phyloP scores from a whole-genome alignment of 1,140 invertebrate species.

The Diabrotica undecimpunctata region DNA sequence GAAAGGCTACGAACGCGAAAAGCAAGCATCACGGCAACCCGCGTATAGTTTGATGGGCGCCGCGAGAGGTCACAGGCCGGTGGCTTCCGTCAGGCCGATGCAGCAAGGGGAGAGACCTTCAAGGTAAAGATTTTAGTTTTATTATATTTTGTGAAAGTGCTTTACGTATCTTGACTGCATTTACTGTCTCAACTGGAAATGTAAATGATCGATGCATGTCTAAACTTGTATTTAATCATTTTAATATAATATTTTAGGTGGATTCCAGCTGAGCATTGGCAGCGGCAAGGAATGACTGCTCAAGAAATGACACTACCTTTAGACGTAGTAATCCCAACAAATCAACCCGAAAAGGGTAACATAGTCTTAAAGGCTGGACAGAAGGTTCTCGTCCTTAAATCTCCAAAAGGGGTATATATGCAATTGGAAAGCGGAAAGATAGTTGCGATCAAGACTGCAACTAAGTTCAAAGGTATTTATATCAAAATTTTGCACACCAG shows the following conservation, averaged over 20 bases:
- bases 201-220: neutral
- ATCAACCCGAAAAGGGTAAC: slow-evolving; percentile 78
- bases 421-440: slow-evolving; percentile 93
- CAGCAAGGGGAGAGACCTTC: slow-evolving; percentile 25
- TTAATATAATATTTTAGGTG: slow-evolving; percentile 46
- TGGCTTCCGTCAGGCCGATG: slow-evolving; percentile 51
- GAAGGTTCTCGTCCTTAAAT: slow-evolving; percentile 89
- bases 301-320: slow-evolving; percentile 89
- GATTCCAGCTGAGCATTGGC: slow-evolving; percentile 86
- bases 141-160: too few species aligned
- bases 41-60: slow-evolving; percentile 56
- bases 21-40: slow-evolving; percentile 73
- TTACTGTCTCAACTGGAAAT: too few species aligned
- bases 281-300: slow-evolving; percentile 87
- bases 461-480: slow-evolving; percentile 57
- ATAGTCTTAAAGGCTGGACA: slow-evolving; percentile 89
- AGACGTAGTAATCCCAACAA: slow-evolving; percentile 92
- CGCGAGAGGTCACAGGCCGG: slow-evolving; percentile 53
- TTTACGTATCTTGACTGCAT: too few species aligned
- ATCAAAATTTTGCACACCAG: too few species aligned
- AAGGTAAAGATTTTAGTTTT: slow-evolving; percentile 7
- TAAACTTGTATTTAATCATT: neutral
- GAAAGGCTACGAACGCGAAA: slow-evolving; percentile 90
- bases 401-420: slow-evolving; percentile 93
- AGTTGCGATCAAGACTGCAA: slow-evolving; percentile 83